Conservation (phyloP, 2,113 vertebrate species). For the Hippocampus mohnikei region DNA sequence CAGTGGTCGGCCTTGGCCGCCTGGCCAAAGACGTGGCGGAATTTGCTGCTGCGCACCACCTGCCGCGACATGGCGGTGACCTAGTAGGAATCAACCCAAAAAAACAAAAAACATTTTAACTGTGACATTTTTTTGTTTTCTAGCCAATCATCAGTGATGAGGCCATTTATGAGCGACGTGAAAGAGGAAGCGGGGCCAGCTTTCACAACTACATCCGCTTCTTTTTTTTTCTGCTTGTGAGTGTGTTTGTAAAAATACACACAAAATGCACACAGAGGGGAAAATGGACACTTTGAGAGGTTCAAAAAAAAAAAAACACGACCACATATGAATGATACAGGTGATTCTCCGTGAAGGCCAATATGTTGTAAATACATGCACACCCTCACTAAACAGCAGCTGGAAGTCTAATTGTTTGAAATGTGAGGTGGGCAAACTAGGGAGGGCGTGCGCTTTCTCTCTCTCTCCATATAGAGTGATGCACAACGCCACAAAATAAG, state of each 20-base stretch:
- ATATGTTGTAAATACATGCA: too few species aligned
- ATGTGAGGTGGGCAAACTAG: background rate
- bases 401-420: background rate
- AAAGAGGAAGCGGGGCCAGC: slow-evolving; percentile 51
- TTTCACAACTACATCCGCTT: slow-evolving; percentile 63
- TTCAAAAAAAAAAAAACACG: background rate
- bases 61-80: slow-evolving; percentile 80
- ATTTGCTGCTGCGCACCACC: slow-evolving; percentile 86
- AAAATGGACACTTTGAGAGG: background rate
- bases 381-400: background rate
- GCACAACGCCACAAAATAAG: too few species aligned
- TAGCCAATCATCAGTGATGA: background rate
- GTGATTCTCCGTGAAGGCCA: background rate
- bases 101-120: background rate
- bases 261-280: background rate
- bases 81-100: slow-evolving; percentile 23
- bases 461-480: too few species aligned
- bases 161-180: slow-evolving; percentile 28
- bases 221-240: slow-evolving; percentile 10
- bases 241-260: background rate
- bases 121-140: background rate
- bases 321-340: background rate
- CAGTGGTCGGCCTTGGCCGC: slow-evolving; percentile 83
- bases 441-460: too few species aligned
- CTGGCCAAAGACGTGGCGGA: slow-evolving; percentile 88